phyloP scores from a whole-genome alignment of 2,888 invertebrate genomes.

The Stenurella melanura region DNA sequence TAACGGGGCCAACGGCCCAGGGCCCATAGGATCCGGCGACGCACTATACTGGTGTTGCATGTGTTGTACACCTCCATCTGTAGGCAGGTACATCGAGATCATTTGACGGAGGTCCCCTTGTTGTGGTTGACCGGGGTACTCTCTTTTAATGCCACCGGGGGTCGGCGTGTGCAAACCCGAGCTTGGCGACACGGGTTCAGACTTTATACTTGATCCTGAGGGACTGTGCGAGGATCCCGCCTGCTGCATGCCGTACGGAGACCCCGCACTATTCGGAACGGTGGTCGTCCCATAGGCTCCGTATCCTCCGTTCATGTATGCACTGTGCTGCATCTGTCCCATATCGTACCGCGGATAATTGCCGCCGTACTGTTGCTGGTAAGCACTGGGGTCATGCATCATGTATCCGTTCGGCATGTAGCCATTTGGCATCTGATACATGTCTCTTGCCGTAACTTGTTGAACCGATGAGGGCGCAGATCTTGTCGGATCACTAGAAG shows the following conservation, averaged over 20 bases:
- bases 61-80: constrained; percentile 80
- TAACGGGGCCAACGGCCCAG: constrained; percentile 75
- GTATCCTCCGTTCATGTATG: constrained; percentile 86
- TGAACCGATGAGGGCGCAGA: constrained; percentile 78
- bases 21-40: constrained; percentile 80
- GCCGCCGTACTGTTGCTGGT: constrained; percentile 83
- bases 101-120: constrained; percentile 81
- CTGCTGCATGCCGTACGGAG: constrained; percentile 84
- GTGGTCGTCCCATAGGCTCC: constrained; percentile 85
- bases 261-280: constrained; percentile 77
- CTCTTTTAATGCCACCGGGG: constrained; percentile 79
- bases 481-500: constrained; percentile 72
- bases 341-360: constrained; percentile 93
- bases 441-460: constrained; percentile 81
- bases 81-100: constrained; percentile 85
- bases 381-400: constrained; percentile 89
- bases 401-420: constrained; percentile 98
- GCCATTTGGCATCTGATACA: constrained; percentile 94
- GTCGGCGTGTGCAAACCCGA: constrained; percentile 78
- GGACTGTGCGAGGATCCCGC: constrained; percentile 87
- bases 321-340: constrained; percentile 88
- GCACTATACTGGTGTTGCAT: constrained; percentile 79
- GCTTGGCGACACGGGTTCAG: constrained; percentile 90
- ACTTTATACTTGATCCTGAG: constrained; percentile 91
- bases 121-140: constrained; percentile 77